These are phyloP conservation scores for Brachypalpus laphriformis DNA, from an alignment of 2,888 invertebrate genomes.

Conservation along the genomic window DNA sequence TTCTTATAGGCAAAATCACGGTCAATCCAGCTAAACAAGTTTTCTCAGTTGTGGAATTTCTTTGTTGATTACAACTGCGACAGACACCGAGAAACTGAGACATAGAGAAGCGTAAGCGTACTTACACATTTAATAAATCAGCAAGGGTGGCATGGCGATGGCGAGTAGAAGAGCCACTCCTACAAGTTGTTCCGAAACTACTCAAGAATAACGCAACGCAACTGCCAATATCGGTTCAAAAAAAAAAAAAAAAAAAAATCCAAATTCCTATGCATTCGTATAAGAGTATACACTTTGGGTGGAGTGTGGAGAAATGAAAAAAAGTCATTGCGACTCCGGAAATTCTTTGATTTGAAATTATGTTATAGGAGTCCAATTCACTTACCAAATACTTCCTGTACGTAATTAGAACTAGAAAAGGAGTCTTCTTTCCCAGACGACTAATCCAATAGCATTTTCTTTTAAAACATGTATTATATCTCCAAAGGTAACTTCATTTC, in stretches of 20 bases:
- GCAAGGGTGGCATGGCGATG: background rate
- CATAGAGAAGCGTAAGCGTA: conserved; percentile 15
- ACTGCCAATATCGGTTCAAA: conserved; percentile 1
- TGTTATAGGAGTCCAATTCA: background rate
- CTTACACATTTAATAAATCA: conserved; percentile 11
- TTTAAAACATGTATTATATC: background rate
- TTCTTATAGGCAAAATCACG: conserved; percentile 20
- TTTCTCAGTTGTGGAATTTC: conserved; percentile 36
- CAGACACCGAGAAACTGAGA: background rate
- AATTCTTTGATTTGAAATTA: background rate
- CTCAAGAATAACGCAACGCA: conserved; percentile 7
- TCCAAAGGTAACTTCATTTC: background rate
- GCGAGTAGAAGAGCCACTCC: conserved; percentile 30
- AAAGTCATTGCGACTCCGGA: background rate
- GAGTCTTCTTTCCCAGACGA: background rate
- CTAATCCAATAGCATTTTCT: conserved; percentile 10
- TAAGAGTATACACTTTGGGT: background rate
- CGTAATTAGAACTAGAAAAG: background rate
- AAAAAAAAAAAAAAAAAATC: background rate
- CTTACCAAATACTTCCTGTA: background rate
- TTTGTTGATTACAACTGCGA: conserved; percentile 25
- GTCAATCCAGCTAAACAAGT: conserved; percentile 38
- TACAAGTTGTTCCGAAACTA: conserved; percentile 24
- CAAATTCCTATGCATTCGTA: background rate
- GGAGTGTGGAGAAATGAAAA: background rate